These are phyloP conservation scores for Bostrychus sinensis DNA, from an alignment of 2,113 vertebrate species.

Conservation along the genomic window DNA sequence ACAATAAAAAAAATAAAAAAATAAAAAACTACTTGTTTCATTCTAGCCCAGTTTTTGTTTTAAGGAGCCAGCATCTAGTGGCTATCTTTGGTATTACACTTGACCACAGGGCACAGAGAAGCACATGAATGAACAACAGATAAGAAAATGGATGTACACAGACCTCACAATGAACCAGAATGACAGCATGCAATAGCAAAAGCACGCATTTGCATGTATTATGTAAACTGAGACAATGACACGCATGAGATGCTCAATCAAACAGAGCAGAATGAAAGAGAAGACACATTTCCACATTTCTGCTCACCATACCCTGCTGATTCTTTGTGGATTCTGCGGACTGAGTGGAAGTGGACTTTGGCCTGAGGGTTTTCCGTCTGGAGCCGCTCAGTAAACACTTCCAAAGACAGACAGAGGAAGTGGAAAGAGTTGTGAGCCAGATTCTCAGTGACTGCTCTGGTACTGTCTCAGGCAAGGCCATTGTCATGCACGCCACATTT, in stretches of 20 bases:
- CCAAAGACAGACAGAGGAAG: slow-evolving; percentile 27
- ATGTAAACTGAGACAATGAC: slow-evolving; percentile 10
- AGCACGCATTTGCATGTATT: neutral
- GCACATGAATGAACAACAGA: neutral
- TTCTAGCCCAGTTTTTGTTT: too few relatives aligned
- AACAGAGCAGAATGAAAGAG: slow-evolving; percentile 7
- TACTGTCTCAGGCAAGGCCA: neutral
- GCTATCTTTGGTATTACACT: neutral
- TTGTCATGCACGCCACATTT: neutral
- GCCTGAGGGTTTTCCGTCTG: slow-evolving; percentile 40
- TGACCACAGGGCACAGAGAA: too few relatives aligned
- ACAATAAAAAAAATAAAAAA: too few relatives aligned
- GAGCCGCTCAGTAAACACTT: slow-evolving; percentile 52
- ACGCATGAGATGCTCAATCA: neutral
- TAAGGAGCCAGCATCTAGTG: neutral
- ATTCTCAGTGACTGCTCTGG: neutral
- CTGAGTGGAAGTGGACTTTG: slow-evolving; percentile 45
- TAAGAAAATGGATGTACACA: neutral
- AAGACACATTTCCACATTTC: slow-evolving; percentile 9
- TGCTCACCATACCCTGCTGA: neutral
- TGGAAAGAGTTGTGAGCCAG: slow-evolving; percentile 17
- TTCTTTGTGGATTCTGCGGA: slow-evolving; percentile 4
- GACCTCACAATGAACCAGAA: neutral
- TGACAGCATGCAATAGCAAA: neutral
- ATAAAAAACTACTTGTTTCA: too few relatives aligned